Evolutionary conservation across 2,113 vertebrate species (phyloP), one percentile per base, ranked within the genome.

Genomic region (Neogobius melanostomus): DNA sequence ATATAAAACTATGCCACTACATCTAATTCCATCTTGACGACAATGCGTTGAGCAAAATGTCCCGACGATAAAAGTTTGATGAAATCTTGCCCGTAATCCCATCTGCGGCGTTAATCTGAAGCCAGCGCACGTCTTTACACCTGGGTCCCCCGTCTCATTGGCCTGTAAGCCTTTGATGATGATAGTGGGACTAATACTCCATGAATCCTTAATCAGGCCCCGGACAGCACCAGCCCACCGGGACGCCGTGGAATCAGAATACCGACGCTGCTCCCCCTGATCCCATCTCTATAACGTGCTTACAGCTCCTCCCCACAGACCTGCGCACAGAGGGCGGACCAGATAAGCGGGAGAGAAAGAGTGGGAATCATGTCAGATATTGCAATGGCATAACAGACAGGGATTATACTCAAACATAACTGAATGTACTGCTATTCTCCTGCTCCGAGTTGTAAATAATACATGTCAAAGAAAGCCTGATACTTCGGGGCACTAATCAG

Each of bases 161-260:
- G 69, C 44, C 79, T 75, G 15, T 12, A 80, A 65, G n/a, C 45
- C 11, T 6, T 69, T 85, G 86, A 85, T 85, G 71, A 79, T 53
- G 76, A 45, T 80, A 82, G 59, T 28, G 46, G 28, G 62, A 67
- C 57, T 84, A 78, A 87, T 81, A 56, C 81, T 79, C 65, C 61
- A 69, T 83, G 85, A 87, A 84, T 88, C 79, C 81, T 85, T 85
- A 84, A 87, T 81, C 77, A 68, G 69, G 68, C 71, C 75, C 77
- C 73, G 9, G 72, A 74, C 72, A 0, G 7, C 77, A 71, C 65
- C 48, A 60, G 65, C 82, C 81, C 77, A 36, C 1, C 0, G 71
- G 73, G 79, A 76, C 73, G 11, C 6, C 6, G 28, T 15, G 0
- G 12, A 81, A 85, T 84, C 84, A 85, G 75, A 68, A 79, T 75